Conservation (phyloP, 92 coral and sea anemone genomes). For the Epizoanthus rinbou region DNA sequence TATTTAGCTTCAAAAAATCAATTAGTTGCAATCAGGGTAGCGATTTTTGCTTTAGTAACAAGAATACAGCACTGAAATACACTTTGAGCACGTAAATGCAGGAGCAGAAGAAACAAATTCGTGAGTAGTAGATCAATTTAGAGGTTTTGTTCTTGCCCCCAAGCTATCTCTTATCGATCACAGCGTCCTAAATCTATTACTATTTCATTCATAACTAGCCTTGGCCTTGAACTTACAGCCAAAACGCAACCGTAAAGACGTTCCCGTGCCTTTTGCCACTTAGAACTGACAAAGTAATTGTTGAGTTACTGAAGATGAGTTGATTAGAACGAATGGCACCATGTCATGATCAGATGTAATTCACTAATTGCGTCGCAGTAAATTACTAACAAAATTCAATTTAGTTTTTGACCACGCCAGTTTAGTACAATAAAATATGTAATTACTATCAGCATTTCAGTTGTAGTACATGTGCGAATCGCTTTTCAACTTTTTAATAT, state of each 20-base stretch:
- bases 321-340: neutral
- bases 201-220: conserved; percentile 26
- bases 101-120: conserved; percentile 10
- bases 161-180: neutral
- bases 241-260: neutral
- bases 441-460: too few relatives aligned
- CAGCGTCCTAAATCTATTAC: neutral
- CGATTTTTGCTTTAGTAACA: neutral
- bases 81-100: neutral
- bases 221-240: conserved; percentile 44
- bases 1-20: neutral
- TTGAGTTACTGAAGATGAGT: too few relatives aligned
- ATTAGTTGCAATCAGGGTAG: neutral
- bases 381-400: too few relatives aligned
- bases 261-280: neutral
- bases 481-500: too few relatives aligned
- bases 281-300: neutral
- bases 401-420: too few relatives aligned
- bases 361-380: too few relatives aligned
- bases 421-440: too few relatives aligned
- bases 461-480: too few relatives aligned
- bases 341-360: conserved; percentile 4
- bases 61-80: neutral
- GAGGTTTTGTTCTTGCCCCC: neutral
- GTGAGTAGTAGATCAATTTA: conserved; percentile 8